Percentiles rank a stretch among this genome's conserved stretches.
These are phyloP conservation scores for Apis cerana DNA, from an alignment of 1,140 invertebrate species.

Conservation along the genomic window DNA sequence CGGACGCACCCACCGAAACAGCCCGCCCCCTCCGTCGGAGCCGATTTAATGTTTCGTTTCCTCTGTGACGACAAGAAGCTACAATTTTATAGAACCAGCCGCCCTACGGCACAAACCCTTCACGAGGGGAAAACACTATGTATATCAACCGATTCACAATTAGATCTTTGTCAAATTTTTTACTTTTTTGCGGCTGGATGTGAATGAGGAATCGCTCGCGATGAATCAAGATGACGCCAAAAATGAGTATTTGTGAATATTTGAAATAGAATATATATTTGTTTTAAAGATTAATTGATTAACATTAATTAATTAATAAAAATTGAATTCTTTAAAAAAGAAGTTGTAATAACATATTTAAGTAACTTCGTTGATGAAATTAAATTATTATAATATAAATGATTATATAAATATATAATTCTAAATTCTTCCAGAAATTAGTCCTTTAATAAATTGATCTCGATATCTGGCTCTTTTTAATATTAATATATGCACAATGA, in stretches of 20 bases:
- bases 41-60: conserved; percentile 80
- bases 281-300: too few relatives aligned
- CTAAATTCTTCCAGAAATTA: too few relatives aligned
- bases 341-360: too few relatives aligned
- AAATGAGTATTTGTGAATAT: neutral
- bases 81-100: conserved; percentile 73
- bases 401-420: too few relatives aligned
- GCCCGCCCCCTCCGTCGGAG: conserved; percentile 72
- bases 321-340: too few relatives aligned
- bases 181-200: neutral
- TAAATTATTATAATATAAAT: too few relatives aligned
- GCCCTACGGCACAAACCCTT: conserved; percentile 20
- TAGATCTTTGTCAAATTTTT: conserved; percentile 32
- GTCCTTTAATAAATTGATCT: too few relatives aligned
- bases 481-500: too few relatives aligned
- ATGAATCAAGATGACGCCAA: neutral
- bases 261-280: neutral
- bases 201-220: neutral
- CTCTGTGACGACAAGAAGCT: conserved; percentile 75
- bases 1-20: conserved; percentile 80
- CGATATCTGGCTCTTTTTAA: too few relatives aligned
- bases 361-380: too few relatives aligned
- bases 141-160: conserved; percentile 38
- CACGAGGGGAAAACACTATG: conserved; percentile 30
- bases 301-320: too few relatives aligned